Base-by-base conservation (phyloP, 2,888 invertebrate species). In the Stegana nigrithorax region DNA sequence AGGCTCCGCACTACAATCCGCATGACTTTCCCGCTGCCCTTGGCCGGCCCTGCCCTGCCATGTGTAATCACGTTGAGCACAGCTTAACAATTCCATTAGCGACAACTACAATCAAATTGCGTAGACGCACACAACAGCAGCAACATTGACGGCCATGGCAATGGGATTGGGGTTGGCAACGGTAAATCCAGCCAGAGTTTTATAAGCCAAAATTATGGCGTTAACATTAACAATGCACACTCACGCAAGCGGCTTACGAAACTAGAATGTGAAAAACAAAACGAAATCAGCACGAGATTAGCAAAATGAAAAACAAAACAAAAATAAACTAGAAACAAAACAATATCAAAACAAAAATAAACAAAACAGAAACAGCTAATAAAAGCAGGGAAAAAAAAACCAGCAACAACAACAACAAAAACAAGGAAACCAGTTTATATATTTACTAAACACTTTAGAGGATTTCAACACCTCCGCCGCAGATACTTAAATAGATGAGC, bases 401-500 rank as follows among this genome's bases (percentile, higher is more conserved):
- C n/a, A n/a, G n/a, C 1, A 57, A 25, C 39, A 39, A 25, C 56
- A 26, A 57, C n/a, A 1, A 42, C 2, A 2, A 42, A 70, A 72
- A 71, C 66, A 56, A 62, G 67, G 19, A 70, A 72, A 76, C n/a
- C n/a, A n/a, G n/a, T n/a, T n/a, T n/a, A n/a, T n/a, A n/a, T 73
- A 76, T 76, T 76, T 80, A 70, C 75, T 66, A 70, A 80, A 78
- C 74, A 71, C 72, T 80, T 71, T 67, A 74, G 25, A 21, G 59
- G 21, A 47, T 59, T 50, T 50, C 44, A 32, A 45, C 45, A 45
- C 45, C 45, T 45, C 45, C 8, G 19, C 45, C 14, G 21, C 1
- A 19, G 32, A 12, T 32, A 32, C n/a, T n/a, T n/a, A n/a, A n/a
- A n/a, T n/a, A n/a, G n/a, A n/a, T n/a, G n/a, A n/a, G n/a, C n/a